Evolutionary conservation across 2,113 vertebrate species (phyloP).

Genomic region (Xiphophorus maculatus): DNA sequence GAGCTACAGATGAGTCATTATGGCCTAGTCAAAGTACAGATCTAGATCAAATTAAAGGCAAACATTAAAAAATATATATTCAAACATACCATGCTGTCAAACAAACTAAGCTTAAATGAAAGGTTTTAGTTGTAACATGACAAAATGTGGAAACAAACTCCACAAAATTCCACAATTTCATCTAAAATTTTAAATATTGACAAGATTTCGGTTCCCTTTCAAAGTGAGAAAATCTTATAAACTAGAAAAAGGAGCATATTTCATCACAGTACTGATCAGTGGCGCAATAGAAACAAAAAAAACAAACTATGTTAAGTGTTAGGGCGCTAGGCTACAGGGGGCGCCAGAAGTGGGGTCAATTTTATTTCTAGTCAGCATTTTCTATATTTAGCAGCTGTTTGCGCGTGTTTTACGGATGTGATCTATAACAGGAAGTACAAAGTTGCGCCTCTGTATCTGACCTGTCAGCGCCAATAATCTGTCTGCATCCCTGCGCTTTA

Average conservation of each 20-base stretch:
- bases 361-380: too few relatives aligned
- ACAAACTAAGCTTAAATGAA: background rate
- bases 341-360: too few relatives aligned
- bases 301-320: too few relatives aligned
- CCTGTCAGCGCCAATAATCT: constrained; percentile 58
- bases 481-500: constrained; percentile 37
- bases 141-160: too few relatives aligned
- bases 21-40: background rate
- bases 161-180: background rate
- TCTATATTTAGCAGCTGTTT: too few relatives aligned
- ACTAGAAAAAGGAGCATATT: constrained; percentile 11
- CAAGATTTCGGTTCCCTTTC: background rate
- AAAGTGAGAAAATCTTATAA: constrained; percentile 5
- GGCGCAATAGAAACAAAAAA: too few relatives aligned
- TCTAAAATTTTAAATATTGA: constrained; percentile 7
- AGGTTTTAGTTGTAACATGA: too few relatives aligned
- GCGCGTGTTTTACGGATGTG: too few relatives aligned
- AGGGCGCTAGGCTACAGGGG: too few relatives aligned
- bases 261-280: constrained; percentile 39
- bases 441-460: background rate
- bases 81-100: background rate
- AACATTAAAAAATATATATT: background rate
- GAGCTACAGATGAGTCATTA: background rate
- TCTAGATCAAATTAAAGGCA: too few relatives aligned
- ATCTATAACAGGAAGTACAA: too few relatives aligned